Evolutionary conservation across 2,888 invertebrate species (phyloP).

Genomic region (Xanthia icteritia): DNA sequence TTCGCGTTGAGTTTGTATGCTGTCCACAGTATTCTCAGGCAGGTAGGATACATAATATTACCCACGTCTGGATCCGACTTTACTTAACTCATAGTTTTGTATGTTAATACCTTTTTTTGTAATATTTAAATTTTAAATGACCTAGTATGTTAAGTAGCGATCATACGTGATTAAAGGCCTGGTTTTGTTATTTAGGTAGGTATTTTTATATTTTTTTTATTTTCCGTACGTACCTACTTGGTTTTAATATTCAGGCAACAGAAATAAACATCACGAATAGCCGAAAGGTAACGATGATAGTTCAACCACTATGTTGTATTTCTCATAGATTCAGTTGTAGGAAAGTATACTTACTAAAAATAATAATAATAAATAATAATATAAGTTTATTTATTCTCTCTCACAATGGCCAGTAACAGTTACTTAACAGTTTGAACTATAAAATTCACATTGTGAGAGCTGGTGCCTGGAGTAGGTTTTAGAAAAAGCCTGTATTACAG

Average conservation of each 20-base stretch:
- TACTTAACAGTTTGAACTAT: too few relatives aligned
- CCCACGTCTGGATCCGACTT: background rate
- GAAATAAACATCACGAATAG: background rate
- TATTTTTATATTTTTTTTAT: too few relatives aligned
- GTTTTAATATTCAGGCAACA: background rate
- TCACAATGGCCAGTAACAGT: too few relatives aligned
- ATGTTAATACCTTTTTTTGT: constrained; percentile 6
- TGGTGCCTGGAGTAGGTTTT: too few relatives aligned
- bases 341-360: background rate
- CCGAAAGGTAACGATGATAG: too few relatives aligned
- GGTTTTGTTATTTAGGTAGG: background rate
- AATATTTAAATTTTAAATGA: constrained; percentile 12
- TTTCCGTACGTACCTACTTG: background rate
- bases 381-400: too few relatives aligned
- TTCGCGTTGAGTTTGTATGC: background rate
- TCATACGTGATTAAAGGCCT: too few relatives aligned
- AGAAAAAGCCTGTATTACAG: too few relatives aligned
- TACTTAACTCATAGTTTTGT: background rate
- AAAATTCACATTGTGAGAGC: too few relatives aligned
- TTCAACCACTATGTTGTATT: background rate
- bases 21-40: background rate
- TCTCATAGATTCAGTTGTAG: background rate
- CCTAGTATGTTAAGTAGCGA: background rate
- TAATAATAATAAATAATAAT: too few relatives aligned
- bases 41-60: background rate